Evolutionary conservation across 1,140 invertebrate species (phyloP).

Genomic region (Pseudomyrmex sp.): DNA sequence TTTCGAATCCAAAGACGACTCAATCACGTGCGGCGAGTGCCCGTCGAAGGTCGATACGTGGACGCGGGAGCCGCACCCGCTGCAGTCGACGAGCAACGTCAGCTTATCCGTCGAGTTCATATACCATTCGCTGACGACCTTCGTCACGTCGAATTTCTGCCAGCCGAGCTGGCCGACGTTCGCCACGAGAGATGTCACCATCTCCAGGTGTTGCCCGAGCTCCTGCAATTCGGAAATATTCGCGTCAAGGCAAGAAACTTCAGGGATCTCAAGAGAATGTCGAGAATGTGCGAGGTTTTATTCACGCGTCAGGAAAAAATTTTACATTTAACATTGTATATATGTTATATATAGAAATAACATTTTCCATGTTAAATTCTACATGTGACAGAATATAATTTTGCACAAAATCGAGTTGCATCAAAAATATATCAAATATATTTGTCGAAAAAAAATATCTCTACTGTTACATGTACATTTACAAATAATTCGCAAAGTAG

Average conservation of each 20-base stretch:
- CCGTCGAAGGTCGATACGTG: conserved; percentile 85
- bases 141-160: conserved; percentile 94
- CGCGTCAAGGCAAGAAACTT: not conserved
- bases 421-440: too few species aligned
- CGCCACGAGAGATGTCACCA: conserved; percentile 90
- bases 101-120: conserved; percentile 87
- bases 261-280: not conserved
- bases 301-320: too few species aligned
- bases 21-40: conserved; percentile 80
- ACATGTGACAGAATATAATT: too few species aligned
- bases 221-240: conserved; percentile 74
- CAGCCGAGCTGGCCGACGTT: conserved; percentile 90
- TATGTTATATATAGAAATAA: too few species aligned
- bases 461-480: too few species aligned
- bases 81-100: conserved; percentile 93
- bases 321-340: too few species aligned
- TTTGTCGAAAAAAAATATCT: too few species aligned
- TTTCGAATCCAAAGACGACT: conserved; percentile 82
- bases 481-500: too few species aligned
- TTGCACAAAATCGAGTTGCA: not conserved
- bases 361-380: too few species aligned
- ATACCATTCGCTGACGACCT: conserved; percentile 91
- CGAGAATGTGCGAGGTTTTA: not conserved
- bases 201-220: conserved; percentile 84
- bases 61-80: conserved; percentile 91